Evolutionary conservation across 1,140 invertebrate genomes (phyloP).

Genomic region (Gryon sp.): DNA sequence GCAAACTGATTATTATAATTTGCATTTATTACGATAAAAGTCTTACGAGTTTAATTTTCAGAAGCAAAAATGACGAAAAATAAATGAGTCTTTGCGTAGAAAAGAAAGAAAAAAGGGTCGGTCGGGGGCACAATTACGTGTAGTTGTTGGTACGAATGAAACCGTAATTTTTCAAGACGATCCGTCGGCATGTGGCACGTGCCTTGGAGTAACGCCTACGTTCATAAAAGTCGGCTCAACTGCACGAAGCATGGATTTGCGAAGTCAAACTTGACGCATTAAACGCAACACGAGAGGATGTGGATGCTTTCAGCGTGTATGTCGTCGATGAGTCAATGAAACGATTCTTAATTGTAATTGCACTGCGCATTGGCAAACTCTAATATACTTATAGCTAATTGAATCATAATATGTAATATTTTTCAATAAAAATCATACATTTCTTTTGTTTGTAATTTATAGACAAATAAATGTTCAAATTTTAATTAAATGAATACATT

Average conservation of each 20-base stretch:
- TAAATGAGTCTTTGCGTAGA: neutral
- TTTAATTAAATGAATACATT: neutral
- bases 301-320: constrained; percentile 66
- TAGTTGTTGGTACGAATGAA: constrained; percentile 52
- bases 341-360: constrained; percentile 58
- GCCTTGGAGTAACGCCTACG: constrained; percentile 72
- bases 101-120: constrained; percentile 22
- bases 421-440: too few species aligned
- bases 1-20: constrained; percentile 2
- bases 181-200: constrained; percentile 69
- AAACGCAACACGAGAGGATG: constrained; percentile 72
- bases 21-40: constrained; percentile 18
- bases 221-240: constrained; percentile 69
- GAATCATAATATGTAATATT: constrained; percentile 37
- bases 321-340: constrained; percentile 61
- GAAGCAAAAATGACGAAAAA: neutral
- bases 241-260: constrained; percentile 72
- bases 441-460: constrained; percentile 3
- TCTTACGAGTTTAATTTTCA: constrained; percentile 4
- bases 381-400: constrained; percentile 26
- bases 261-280: constrained; percentile 75
- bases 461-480: too few species aligned
- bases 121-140: constrained; percentile 2
- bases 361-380: constrained; percentile 41
- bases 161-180: constrained; percentile 66